Evolutionary conservation across 2,797 vertebrate genomes (phyloP), one percentile per base, ranked within the genome.

Genomic region (Chromis chromis): DNA sequence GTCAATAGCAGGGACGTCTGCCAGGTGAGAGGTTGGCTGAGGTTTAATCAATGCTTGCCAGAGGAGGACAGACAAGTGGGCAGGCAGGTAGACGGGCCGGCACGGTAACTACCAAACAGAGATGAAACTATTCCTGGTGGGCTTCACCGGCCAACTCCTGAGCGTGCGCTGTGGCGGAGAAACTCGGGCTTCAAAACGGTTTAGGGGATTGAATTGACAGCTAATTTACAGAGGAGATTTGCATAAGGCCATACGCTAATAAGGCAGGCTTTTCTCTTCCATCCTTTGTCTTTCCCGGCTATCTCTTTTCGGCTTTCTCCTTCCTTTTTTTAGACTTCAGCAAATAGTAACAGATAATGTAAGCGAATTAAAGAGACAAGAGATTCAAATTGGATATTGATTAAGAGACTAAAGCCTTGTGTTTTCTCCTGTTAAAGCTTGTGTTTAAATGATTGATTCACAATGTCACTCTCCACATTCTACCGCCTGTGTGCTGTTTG

Each of bases 381-480:
- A 90, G 91, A 93, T 93, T 92, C 88, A 93, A 92, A 94, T 93
- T 94, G 90, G 88, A 88, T 94, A 95, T 94, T 91, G 94, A 95
- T 93, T 90, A 87, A 82, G 73, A 88, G 86, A 86, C 86, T 83
- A 85, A 93, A 88, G 85, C 83, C 77, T 74, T 84, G 87, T 90
- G 91, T 89, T 91, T 86, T 65, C 65, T 68, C 74, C 85, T 74
- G 66, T 82, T 93, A 85, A 88, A 90, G 91, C 86, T 81, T 83
- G 86, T 81, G 84, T 89, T 93, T 89, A 85, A 90, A 89, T 91
- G 93, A 93, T 91, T 92, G 91, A 94, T 91, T 91, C 86, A 88
- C 89, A 85, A 86, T 88, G 88, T 86, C 83, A 81, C 65, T 87
- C 81, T 78, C 86, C 83, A 74, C 84, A 84, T 88, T 70, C 63